Percentiles rank a stretch among this genome's conserved stretches.
phyloP scores from a whole-genome alignment of 2,797 vertebrate species.

The Echeneis naucrates region DNA sequence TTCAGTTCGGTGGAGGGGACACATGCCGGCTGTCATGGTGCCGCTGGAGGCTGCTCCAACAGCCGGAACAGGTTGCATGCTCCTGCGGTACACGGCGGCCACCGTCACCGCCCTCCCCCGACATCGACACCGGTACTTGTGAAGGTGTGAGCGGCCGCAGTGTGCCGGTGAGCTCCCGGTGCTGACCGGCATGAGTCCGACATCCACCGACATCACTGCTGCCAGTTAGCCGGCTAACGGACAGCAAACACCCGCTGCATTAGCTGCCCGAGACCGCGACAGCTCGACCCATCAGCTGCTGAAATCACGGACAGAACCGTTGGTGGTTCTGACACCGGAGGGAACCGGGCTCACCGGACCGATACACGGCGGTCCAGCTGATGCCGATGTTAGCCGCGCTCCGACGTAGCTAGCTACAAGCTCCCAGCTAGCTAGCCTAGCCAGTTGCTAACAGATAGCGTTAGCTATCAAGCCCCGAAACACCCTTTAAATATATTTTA shows the following conservation, averaged over 20 bases:
- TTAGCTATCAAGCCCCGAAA: conserved; percentile 62
- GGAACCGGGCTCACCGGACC: too few species aligned
- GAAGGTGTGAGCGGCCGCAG: not conserved
- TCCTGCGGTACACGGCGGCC: not conserved
- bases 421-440: conserved; percentile 47
- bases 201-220: conserved; percentile 11
- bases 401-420: conserved; percentile 17
- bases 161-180: not conserved
- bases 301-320: too few species aligned
- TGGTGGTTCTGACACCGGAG: rapidly evolving
- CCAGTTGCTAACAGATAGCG: conserved; percentile 61
- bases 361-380: not conserved
- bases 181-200: too few species aligned
- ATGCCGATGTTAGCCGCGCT: conserved; percentile 12
- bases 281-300: not conserved
- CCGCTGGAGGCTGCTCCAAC: conserved; percentile 7
- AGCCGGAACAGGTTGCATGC: conserved; percentile 26
- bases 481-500: conserved; percentile 43
- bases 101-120: not conserved
- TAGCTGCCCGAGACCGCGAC: not conserved
- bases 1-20: conserved; percentile 19
- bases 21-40: conserved; percentile 41
- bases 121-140: not conserved
- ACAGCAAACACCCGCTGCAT: not conserved
- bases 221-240: conserved; percentile 58